Conservation (phyloP, 2,888 invertebrate species). For the Agrilus mali region DNA sequence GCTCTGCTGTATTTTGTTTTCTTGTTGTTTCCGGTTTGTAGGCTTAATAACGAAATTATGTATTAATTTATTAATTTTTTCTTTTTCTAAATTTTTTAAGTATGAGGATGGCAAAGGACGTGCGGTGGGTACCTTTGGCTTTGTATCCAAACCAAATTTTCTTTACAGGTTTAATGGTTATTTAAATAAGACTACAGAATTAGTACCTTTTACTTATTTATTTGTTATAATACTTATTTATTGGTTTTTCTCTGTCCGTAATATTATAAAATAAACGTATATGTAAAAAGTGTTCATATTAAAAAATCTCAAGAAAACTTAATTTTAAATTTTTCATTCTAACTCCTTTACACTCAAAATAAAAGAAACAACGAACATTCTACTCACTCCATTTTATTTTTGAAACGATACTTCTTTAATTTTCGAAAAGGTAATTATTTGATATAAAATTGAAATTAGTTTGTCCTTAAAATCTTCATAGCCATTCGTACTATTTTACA, state of each 20-base stretch:
- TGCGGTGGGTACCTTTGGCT: slow-evolving; percentile 12
- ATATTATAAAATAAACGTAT: slow-evolving; percentile 27
- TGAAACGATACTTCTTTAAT: too few species aligned
- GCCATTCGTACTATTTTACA: too few species aligned
- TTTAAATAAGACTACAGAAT: slow-evolving; percentile 16
- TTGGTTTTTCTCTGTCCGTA: slow-evolving; percentile 21
- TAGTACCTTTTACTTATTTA: slow-evolving; percentile 19
- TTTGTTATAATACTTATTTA: slow-evolving; percentile 21
- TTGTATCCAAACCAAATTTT: slow-evolving; percentile 14
- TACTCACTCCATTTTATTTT: too few species aligned
- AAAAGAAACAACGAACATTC: too few species aligned
- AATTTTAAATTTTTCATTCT: slow-evolving; percentile 16
- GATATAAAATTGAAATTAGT: too few species aligned
- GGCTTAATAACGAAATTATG: too few species aligned
- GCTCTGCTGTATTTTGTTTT: neutral
- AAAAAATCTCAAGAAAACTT: slow-evolving; percentile 16
- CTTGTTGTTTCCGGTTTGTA: slow-evolving; percentile 2
- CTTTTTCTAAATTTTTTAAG: neutral
- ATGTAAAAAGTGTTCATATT: slow-evolving; percentile 35
- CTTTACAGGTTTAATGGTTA: slow-evolving; percentile 18
- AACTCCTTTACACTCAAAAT: neutral
- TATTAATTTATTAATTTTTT: too few species aligned
- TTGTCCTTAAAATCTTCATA: too few species aligned
- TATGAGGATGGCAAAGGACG: slow-evolving; percentile 1
- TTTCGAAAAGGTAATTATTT: too few species aligned